phyloP scores from a whole-genome alignment of 2,113 vertebrate species.

The Larimichthys polyactis region DNA sequence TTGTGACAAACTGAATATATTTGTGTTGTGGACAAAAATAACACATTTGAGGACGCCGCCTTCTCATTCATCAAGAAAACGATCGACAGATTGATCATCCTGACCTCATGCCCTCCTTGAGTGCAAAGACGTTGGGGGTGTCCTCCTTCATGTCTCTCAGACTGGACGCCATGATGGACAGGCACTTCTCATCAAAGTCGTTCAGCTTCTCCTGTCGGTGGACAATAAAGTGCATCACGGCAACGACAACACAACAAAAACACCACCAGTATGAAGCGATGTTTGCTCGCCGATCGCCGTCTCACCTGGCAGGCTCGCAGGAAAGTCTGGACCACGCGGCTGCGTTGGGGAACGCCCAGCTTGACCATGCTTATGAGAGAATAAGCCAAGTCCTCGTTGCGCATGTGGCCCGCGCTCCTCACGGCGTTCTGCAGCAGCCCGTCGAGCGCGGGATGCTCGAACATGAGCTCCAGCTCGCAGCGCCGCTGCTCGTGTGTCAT shows the following conservation, averaged over 20 bases:
- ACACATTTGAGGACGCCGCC: too few species aligned
- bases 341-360: slow-evolving; percentile 88
- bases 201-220: slow-evolving; percentile 90
- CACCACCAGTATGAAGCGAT: background rate
- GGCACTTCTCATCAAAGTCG: slow-evolving; percentile 85
- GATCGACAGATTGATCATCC: too few species aligned
- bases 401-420: slow-evolving; percentile 71
- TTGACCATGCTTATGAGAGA: slow-evolving; percentile 85
- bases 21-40: too few species aligned
- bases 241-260: background rate
- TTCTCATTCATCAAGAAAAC: too few species aligned
- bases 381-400: slow-evolving; percentile 76
- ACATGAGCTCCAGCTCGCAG: slow-evolving; percentile 88
- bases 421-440: slow-evolving; percentile 84
- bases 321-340: slow-evolving; percentile 89
- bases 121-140: slow-evolving; percentile 84
- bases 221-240: background rate
- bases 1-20: too few species aligned
- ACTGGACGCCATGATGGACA: slow-evolving; percentile 87
- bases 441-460: slow-evolving; percentile 85
- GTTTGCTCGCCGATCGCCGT: too few species aligned
- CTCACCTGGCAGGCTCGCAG: slow-evolving; percentile 90
- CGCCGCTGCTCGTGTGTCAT: slow-evolving; percentile 84
- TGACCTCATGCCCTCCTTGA: slow-evolving; percentile 88
- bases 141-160: slow-evolving; percentile 84